Evolutionary conservation across 2,888 invertebrate genomes (phyloP).

Genomic region (Meloe dianella): DNA sequence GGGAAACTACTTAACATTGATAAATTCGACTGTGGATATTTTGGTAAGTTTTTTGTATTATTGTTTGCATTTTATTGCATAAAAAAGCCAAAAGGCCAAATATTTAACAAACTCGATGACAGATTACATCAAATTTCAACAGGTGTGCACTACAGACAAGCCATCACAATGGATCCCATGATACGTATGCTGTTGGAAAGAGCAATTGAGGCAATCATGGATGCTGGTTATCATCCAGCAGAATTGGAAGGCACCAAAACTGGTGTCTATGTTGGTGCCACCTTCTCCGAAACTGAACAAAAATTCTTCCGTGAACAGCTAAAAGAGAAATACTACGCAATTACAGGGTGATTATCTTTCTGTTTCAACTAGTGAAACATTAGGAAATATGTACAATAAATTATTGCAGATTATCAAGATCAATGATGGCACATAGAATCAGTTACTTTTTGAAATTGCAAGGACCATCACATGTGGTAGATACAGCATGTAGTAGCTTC

Average conservation of each 20-base stretch:
- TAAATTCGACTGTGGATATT: too few species aligned
- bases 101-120: too few species aligned
- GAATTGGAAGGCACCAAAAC: constrained; percentile 74
- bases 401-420: constrained; percentile 73
- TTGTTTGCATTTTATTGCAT: too few species aligned
- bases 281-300: constrained; percentile 78
- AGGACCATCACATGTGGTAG: constrained; percentile 86
- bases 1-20: constrained; percentile 70
- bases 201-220: constrained; percentile 54
- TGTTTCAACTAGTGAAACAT: too few species aligned
- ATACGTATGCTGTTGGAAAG: constrained; percentile 66
- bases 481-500: constrained; percentile 92
- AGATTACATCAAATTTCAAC: constrained; percentile 60
- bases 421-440: constrained; percentile 89
- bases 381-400: too few species aligned
- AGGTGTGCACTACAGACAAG: constrained; percentile 65
- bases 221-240: constrained; percentile 71
- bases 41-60: too few species aligned
- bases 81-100: too few species aligned
- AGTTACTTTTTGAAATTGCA: constrained; percentile 86
- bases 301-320: constrained; percentile 75
- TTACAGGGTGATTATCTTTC: constrained; percentile 63
- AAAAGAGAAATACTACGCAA: constrained; percentile 62
- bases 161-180: constrained; percentile 64
- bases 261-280: constrained; percentile 80